Base-by-base conservation (phyloP, 2,113 vertebrate species). In the Castor canadensis region DNA sequence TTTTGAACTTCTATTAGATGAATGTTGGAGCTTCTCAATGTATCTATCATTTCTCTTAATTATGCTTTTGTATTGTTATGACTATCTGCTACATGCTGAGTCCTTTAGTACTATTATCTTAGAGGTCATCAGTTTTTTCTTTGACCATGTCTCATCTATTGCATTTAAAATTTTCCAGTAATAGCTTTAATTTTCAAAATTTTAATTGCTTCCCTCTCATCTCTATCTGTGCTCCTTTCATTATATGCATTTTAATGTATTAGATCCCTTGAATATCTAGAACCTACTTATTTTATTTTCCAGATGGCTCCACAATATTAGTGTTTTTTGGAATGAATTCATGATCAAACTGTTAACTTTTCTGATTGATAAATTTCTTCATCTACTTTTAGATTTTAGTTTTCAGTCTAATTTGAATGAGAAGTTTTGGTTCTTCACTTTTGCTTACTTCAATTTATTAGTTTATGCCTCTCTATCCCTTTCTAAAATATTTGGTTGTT, bases 361-460 rank as follows among this genome's bases (percentile, higher is more conserved):
- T 69, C 43, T 89, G 88, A 30, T 92, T 73, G 73, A 49, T 79
- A 89, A 85, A 80, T 89, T 92, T 80, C 17, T 77, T 81, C 40
- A 75, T 67, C 11, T 28, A 79, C 92, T 88, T 94, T 84, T 11
- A 47, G 28, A 91, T 87, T 90, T 58, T 26, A 1, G 17, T 89
- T 94, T 85, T 80, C 64, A 89, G 47, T 35, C 60, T 85, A 89
- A 91, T 87, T 91, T 94, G 26, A 92, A 58, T 73, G 19, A n/a
- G 84, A 52, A 0, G 35, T 32, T 66, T 84, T 19, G 22, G n/a
- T 69, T 62, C 38, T 52, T 8, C 52, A n/a, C 66, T 67, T 32
- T 67, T 85, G 9, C 26, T 26, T 85, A 16, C 26, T 26, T 67
- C 49, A 26, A 52, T 45, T 84, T 11, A 66, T n/a, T 47, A 83